Conservation (phyloP, 2,113 vertebrate genomes). For the Dendrocopos noguchii region DNA sequence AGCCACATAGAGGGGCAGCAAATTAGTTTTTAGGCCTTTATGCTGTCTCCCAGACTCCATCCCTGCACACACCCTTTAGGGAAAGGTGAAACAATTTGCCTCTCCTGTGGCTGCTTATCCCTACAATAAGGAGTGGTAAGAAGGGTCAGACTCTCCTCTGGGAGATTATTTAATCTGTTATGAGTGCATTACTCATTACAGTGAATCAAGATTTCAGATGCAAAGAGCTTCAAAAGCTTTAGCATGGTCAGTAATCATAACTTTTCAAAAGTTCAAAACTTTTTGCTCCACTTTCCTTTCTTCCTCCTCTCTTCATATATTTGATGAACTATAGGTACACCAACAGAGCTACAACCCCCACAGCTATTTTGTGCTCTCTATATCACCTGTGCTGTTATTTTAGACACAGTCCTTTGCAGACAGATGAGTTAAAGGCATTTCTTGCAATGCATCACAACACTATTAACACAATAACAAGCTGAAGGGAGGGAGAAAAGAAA, state of each 20-base stretch:
- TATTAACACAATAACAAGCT: background rate
- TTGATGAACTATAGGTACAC: fast-evolving
- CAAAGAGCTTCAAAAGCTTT: background rate
- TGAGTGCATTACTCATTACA: background rate
- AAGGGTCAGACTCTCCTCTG: background rate
- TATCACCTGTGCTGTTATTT: background rate
- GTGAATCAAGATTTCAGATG: background rate
- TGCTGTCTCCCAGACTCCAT: background rate
- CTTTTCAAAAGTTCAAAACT: background rate
- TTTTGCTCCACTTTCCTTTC: background rate
- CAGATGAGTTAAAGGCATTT: background rate
- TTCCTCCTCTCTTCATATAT: background rate
- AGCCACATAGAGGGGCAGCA: background rate
- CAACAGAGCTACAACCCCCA: background rate
- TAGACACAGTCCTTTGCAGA: background rate
- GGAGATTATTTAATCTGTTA: constrained; percentile 39
- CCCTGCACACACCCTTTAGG: background rate
- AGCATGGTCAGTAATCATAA: background rate
- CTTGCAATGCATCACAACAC: background rate
- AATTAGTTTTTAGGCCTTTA: background rate
- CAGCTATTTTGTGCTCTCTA: background rate
- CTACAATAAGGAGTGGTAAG: background rate
- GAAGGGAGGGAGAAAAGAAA: background rate
- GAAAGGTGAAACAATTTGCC: background rate
- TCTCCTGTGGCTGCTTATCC: background rate